These are phyloP conservation scores for Prionailurus bengalensis DNA, from an alignment of 2,113 vertebrate species.

Conservation along the genomic window DNA sequence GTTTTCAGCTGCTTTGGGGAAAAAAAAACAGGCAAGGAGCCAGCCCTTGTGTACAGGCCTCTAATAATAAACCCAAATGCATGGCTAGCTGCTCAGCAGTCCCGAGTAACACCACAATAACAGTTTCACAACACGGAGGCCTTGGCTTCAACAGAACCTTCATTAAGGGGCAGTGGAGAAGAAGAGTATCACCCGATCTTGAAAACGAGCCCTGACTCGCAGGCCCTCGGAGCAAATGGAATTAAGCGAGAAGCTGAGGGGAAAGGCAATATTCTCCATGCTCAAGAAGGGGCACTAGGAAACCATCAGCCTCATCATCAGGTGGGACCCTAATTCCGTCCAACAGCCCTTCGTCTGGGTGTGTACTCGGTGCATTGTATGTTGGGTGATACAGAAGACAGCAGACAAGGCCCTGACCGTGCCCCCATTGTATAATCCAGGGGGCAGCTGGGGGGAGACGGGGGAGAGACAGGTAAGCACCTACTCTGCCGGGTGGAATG, in stretches of 20 bases:
- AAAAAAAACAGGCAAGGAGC: constrained; percentile 58
- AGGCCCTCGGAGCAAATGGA: background rate
- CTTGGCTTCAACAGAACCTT: constrained; percentile 48
- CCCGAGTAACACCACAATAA: background rate
- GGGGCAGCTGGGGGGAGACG: background rate
- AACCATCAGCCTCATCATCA: background rate
- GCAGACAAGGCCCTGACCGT: background rate
- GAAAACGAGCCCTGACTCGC: constrained; percentile 53
- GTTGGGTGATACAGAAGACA: background rate
- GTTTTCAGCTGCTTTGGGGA: constrained; percentile 69
- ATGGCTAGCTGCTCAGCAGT: constrained; percentile 18
- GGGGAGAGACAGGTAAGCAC: background rate
- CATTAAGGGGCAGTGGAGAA: constrained; percentile 40
- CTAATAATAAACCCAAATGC: constrained; percentile 64
- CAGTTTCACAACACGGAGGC: background rate
- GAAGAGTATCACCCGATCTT: background rate
- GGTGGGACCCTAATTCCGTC: background rate
- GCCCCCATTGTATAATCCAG: background rate
- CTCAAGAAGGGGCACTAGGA: background rate
- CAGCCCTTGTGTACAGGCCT: constrained; percentile 51
- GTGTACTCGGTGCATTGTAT: background rate
- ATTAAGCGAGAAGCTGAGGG: background rate
- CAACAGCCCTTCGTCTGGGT: background rate
- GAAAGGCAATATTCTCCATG: background rate
- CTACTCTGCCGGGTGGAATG: background rate